Conservation (phyloP, 1,140 invertebrate species). For the Formica exsecta region DNA sequence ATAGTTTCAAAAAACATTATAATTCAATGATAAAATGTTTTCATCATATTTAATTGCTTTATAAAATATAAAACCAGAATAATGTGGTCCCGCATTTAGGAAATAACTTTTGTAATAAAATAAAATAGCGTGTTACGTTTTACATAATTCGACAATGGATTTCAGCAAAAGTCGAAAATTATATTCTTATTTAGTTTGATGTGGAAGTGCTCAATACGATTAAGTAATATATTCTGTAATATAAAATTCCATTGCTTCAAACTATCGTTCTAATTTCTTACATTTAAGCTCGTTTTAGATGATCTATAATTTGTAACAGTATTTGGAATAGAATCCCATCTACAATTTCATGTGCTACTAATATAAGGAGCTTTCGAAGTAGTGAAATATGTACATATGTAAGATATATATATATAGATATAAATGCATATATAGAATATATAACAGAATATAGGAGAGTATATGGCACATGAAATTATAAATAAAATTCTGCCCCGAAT, state of each 20-base stretch:
- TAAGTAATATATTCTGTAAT: not conserved
- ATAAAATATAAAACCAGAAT: constrained; percentile 46
- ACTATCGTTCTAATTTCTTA: not conserved
- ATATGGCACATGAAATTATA: too few relatives aligned
- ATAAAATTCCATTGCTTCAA: not conserved
- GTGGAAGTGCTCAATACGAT: not conserved
- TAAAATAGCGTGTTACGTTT: constrained; percentile 35
- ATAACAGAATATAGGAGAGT: too few relatives aligned
- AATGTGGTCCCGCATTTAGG: constrained; percentile 15
- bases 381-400: not conserved
- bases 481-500: not conserved
- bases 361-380: too few relatives aligned
- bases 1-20: not conserved
- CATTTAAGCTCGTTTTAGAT: not conserved
- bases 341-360: too few relatives aligned
- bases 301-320: not conserved
- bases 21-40: constrained; percentile 52
- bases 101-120: constrained; percentile 35
- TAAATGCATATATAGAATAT: too few relatives aligned
- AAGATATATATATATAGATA: too few relatives aligned
- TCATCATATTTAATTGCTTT: constrained; percentile 47
- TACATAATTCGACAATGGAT: not conserved
- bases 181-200: constrained; percentile 11
- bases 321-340: not conserved
- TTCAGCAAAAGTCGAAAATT: not conserved